Evolutionary conservation across 2,888 invertebrate species (phyloP), one percentile per base, ranked within the genome.

Genomic region (Cabera pusaria): DNA sequence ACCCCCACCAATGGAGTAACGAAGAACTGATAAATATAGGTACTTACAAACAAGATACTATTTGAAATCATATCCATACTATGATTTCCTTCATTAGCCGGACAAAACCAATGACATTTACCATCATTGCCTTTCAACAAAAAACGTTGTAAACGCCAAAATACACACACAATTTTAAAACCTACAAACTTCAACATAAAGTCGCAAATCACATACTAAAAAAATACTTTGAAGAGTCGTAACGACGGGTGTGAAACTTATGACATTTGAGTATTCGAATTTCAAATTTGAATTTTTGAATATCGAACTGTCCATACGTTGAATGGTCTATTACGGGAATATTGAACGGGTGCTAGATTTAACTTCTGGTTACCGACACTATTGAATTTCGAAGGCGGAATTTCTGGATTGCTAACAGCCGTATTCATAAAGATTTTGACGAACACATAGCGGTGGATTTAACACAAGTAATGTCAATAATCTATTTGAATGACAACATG

Each of bases 21-120:
- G n/a, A n/a, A n/a, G n/a, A n/a, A n/a, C n/a, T n/a, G n/a, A n/a
- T n/a, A n/a, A n/a, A n/a, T n/a, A n/a, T n/a, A n/a, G n/a, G n/a
- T n/a, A n/a, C n/a, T n/a, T n/a, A n/a, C n/a, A n/a, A n/a, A n/a
- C n/a, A n/a, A n/a, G n/a, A n/a, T n/a, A n/a, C n/a, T 5, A 4
- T 6, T 21, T 6, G n/a, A n/a, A 0, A 4, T n/a, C 60, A 6
- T 53, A 64, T 73, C 73, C 64, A 61, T 17, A 48, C 17, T 40
- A 51, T 29, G 48, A 45, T 45, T 50, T 47, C 46, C 77, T 81
- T 85, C 85, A 84, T 86, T 85, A 85, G 77, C 59, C 56, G 69
- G 56, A 82, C 81, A 81, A 77, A 82, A 77, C 82, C 83, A 84
- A 79, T 81, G 85, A 83, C 83, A 84, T 85, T 83, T 77, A 84